These are phyloP conservation scores for Noctua janthina DNA, from an alignment of 2,888 invertebrate genomes.

Conservation along the genomic window DNA sequence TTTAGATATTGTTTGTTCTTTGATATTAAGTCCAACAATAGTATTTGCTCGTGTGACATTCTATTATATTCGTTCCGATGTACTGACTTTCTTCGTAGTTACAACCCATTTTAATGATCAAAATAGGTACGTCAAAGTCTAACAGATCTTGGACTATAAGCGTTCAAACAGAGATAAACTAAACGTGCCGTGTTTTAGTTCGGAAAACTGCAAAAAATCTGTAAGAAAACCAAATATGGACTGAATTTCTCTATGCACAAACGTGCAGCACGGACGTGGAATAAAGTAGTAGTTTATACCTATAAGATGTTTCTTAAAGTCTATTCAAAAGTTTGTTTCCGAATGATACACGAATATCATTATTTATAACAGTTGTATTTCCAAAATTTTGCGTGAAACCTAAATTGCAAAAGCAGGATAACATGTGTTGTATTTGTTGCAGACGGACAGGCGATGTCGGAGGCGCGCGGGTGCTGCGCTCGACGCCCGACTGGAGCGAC, in stretches of 20 bases:
- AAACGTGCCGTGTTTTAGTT: too few species aligned
- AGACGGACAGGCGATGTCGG: conserved; percentile 83
- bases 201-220: background rate
- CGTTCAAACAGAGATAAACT: background rate
- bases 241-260: background rate
- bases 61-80: conserved; percentile 13
- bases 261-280: background rate
- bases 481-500: conserved; percentile 97
- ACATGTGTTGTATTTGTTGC: conserved; percentile 59
- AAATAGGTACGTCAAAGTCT: background rate
- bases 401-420: background rate
- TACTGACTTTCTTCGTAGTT: background rate
- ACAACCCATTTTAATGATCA: background rate
- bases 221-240: background rate
- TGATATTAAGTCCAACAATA: conserved; percentile 2
- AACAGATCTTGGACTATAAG: background rate
- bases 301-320: background rate
- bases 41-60: background rate
- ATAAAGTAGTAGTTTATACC: background rate
- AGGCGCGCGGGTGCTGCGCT: conserved; percentile 91
- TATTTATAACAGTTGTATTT: background rate
- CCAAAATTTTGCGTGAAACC: background rate
- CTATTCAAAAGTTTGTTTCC: background rate
- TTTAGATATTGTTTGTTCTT: conserved; percentile 6
- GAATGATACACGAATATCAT: background rate